Conservation (phyloP, 2,888 invertebrate species). For the Hyposoter didymator region DNA sequence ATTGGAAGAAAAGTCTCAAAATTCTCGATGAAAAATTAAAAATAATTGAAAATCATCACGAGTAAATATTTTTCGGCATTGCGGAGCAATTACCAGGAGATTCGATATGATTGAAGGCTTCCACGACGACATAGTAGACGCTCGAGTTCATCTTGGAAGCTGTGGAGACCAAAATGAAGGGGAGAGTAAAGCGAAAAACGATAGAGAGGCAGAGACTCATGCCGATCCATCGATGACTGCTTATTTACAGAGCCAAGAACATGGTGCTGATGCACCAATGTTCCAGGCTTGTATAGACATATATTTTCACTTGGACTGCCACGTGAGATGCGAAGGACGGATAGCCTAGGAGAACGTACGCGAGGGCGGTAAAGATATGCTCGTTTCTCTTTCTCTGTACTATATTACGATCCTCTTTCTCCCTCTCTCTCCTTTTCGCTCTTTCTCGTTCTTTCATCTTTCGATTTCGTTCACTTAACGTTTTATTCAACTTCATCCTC, state of each 20-base stretch:
- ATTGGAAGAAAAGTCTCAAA: background rate
- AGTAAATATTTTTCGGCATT: background rate
- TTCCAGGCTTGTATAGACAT: slow-evolving; percentile 40
- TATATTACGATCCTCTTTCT: slow-evolving; percentile 61
- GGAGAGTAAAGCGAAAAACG: slow-evolving; percentile 21
- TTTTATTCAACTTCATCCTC: slow-evolving; percentile 64
- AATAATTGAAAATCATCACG: background rate
- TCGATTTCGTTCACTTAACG: slow-evolving; percentile 53
- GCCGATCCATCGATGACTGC: slow-evolving; percentile 82
- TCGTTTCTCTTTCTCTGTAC: slow-evolving; percentile 68
- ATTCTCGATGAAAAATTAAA: background rate
- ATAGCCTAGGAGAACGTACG: slow-evolving; percentile 69
- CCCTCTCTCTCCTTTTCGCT: slow-evolving; percentile 39
- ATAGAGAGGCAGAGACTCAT: slow-evolving; percentile 44
- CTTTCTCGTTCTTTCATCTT: slow-evolving; percentile 51
- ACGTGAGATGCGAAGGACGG: slow-evolving; percentile 71
- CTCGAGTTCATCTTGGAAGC: slow-evolving; percentile 8
- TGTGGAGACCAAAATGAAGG: slow-evolving; percentile 14
- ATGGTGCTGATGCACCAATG: slow-evolving; percentile 71
- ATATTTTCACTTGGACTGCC: slow-evolving; percentile 51
- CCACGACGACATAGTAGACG: background rate
- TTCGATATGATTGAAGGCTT: slow-evolving; percentile 5
- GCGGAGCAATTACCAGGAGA: slow-evolving; percentile 4
- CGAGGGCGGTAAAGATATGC: slow-evolving; percentile 73
- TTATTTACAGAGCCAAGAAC: slow-evolving; percentile 81